A percentile compares a stretch with the other conserved stretches of the same genome.
These are phyloP conservation scores for Pangasius djambal DNA, from an alignment of 2,797 vertebrate genomes.

Conservation along the genomic window DNA sequence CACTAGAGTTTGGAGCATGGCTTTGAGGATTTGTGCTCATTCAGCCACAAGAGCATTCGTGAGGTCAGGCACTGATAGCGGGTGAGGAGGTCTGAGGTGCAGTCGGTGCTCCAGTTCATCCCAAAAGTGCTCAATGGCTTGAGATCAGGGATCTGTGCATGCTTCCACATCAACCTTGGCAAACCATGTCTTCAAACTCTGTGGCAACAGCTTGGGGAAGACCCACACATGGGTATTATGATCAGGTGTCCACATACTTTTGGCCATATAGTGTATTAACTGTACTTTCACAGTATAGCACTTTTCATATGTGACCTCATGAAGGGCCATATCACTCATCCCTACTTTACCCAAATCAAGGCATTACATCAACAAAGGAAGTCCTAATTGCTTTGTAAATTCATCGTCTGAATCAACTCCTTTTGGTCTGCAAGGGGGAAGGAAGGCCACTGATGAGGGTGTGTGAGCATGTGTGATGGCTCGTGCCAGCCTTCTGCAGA, in stretches of 20 bases:
- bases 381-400: constrained; percentile 48
- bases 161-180: background rate
- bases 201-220: background rate
- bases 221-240: background rate
- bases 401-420: constrained; percentile 1
- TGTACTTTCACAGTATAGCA: background rate
- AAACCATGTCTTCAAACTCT: background rate
- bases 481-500: constrained; percentile 34
- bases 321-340: constrained; percentile 24
- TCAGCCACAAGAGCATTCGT: background rate
- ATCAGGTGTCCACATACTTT: constrained; percentile 2
- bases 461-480: constrained; percentile 45
- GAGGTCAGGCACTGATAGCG: background rate
- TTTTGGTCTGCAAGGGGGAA: constrained; percentile 44
- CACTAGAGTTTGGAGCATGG: background rate
- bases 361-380: constrained; percentile 43
- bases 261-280: background rate
- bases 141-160: background rate
- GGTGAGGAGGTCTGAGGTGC: background rate
- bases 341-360: constrained; percentile 24
- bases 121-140: background rate
- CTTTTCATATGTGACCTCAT: background rate
- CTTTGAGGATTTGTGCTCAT: background rate
- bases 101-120: background rate
- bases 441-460: constrained; percentile 58